Evolutionary conservation across 1,140 invertebrate genomes (phyloP), one percentile per base, ranked within the genome.

Genomic region (Caenorhabditis briggsae): DNA sequence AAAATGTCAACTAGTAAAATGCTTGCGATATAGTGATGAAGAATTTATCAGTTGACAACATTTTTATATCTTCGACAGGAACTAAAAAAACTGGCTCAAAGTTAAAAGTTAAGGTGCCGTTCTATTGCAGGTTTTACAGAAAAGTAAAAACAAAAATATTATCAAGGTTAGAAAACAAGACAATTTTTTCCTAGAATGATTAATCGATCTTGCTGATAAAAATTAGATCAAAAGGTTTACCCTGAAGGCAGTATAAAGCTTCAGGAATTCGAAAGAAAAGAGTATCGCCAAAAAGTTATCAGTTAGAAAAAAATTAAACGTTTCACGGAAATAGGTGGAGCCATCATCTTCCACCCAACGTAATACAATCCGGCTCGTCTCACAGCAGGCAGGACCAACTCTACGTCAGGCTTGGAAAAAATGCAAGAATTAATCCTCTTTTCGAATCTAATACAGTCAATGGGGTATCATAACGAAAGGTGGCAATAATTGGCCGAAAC

Each of bases 401-500:
- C 12, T 50, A 50, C 70, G 70, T 78, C 70, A 78, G 46, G 20
- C 7, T n/a, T 16, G 9, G 14, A 78, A 50, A 53, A 78, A 50
- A 53, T 78, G 70, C 59, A 78, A 78, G 50, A 78, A 78, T 78
- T 78, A 78, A 78, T 78, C 70, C 46, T 48, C 43, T 78, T 78
- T 78, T 78, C 20, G 7, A 9, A 53, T 78, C 64, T 50, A 78
- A 50, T 78, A 50, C 70, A 78, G 70, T 53, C 70, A 78, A 23
- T 78, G 20, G 70, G 70, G 53, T 78, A 46, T 53, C 23, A 78
- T 53, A 50, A 50, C 70, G 70, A 48, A 78, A 78, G 46, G 70
- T 78, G 70, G 70, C 70, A 78, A 78, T 78, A 78, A 78, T 78
- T 78, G 70, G 70, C 70, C 70, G 70, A 78, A 78, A 78, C 70